Base-by-base conservation (phyloP, 2,888 invertebrate species). In the Azorinus chamasolen region DNA sequence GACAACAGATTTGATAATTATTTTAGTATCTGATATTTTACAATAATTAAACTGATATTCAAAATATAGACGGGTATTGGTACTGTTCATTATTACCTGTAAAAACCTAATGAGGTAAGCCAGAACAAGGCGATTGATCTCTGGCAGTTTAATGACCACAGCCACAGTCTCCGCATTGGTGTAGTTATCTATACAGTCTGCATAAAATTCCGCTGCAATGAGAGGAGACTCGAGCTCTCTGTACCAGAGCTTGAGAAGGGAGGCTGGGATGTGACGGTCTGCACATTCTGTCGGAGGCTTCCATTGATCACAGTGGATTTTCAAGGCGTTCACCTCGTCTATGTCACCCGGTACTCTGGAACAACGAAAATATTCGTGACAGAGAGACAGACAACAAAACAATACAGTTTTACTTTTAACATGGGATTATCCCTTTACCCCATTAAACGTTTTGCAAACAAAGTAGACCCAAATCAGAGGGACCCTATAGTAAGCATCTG, bases 231-330 rank as follows among this genome's bases (percentile, higher is more conserved):
- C 98, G 73, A 99, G 95, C 94, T 99, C 98, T 6, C 93, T 81
- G 93, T 98, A 97, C 98, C 98, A 99, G 80, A 97, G 95, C 94
- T 99, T 99, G 68, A 99, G 95, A 63, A 98, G 94, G 84, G 97
- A 97, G 46, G 98, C 98, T 0, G 98, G 98, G 58, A 98, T 97
- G 94, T 98, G 98, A 32, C 98, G 97, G 91, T 98, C 97, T 1
- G 88, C 83, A 76, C 94, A 93, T 68, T 94, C 93, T 5, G 91
- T 87, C 1, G 94, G 94, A 86, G 97, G 94, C 92, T 97, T 97
- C 97, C 98, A 98, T 92, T 96, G 96, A 93, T 98, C 98, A 90
- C 98, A 95, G 89, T 96, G 96, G 45, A 96, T 95, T 93, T 98
- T 98, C 83, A 98, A 95, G 24, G 95, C 95, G 91, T 96, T 97